phyloP scores from a whole-genome alignment of 2,113 vertebrate species.

The Myrmecophaga tridactyla region DNA sequence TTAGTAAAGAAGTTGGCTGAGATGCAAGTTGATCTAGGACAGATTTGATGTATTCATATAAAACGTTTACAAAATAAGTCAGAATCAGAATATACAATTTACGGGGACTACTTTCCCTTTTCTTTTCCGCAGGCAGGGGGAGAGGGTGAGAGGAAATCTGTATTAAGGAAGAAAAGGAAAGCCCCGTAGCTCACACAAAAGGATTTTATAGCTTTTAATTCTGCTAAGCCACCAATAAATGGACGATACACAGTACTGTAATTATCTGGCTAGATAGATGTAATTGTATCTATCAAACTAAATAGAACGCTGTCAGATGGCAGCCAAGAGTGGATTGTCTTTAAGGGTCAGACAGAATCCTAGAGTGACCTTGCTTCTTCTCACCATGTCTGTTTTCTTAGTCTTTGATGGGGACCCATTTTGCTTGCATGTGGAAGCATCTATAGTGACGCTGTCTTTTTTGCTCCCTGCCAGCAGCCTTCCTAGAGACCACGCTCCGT shows the following conservation, averaged over 20 bases:
- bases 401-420: constrained; percentile 49
- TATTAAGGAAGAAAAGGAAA: constrained; percentile 52
- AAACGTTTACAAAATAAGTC: constrained; percentile 65
- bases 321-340: constrained; percentile 56
- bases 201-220: constrained; percentile 68
- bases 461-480: constrained; percentile 60
- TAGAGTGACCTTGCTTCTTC: background rate
- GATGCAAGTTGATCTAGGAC: constrained; percentile 67
- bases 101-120: background rate
- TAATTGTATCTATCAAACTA: constrained; percentile 67
- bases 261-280: constrained; percentile 65
- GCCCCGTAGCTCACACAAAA: constrained; percentile 15
- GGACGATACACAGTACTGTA: constrained; percentile 32
- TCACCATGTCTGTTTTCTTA: constrained; percentile 39
- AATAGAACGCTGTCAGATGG: constrained; percentile 65
- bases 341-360: constrained; percentile 29
- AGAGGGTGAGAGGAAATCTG: background rate
- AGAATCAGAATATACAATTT: constrained; percentile 52
- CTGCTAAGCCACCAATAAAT: constrained; percentile 55
- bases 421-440: background rate
- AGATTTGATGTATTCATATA: constrained; percentile 47
- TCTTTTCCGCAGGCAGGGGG: background rate
- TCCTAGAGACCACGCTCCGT: constrained; percentile 46
- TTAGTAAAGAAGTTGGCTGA: constrained; percentile 66
- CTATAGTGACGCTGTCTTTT: constrained; percentile 59